Conservation (phyloP, 2,888 invertebrate genomes). For the Hirtodrosophila duncani region DNA sequence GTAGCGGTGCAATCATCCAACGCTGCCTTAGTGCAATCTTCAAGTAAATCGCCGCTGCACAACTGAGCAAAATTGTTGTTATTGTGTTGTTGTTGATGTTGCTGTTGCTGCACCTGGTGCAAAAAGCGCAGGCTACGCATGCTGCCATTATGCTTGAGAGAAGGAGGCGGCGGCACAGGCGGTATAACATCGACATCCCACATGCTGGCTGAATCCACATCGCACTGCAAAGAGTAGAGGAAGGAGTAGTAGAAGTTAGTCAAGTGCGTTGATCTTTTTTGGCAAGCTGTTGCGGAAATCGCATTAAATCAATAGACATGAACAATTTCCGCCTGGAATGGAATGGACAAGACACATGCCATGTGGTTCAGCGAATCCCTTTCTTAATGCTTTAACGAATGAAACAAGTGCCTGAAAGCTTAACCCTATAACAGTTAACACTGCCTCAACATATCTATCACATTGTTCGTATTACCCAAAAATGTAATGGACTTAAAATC, state of each 20-base stretch:
- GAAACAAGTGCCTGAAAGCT: not conserved
- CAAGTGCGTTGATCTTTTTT: constrained; percentile 30
- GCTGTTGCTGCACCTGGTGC: constrained; percentile 58
- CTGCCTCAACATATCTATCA: no score
- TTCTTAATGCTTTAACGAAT: no score
- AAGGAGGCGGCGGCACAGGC: constrained; percentile 77
- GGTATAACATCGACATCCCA: constrained; percentile 77
- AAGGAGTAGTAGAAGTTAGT: constrained; percentile 5
- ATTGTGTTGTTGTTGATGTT: constrained; percentile 30
- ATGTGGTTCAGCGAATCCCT: no score
- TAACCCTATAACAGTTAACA: no score
- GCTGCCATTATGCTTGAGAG: constrained; percentile 74
- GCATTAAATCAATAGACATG: constrained; percentile 51
- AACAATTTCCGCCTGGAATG: constrained; percentile 38
- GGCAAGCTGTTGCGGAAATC: constrained; percentile 41
- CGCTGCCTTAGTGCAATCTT: constrained; percentile 66
- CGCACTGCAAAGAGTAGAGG: constrained; percentile 58
- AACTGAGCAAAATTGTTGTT: constrained; percentile 59
- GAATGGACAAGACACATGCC: not conserved
- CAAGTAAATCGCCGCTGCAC: constrained; percentile 68
- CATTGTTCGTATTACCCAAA: no score
- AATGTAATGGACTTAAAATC: no score
- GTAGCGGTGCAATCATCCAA: constrained; percentile 77
- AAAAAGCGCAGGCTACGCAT: constrained; percentile 69
- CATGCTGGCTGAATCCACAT: constrained; percentile 73